Conservation (phyloP, 1,140 invertebrate genomes). For the Leptinotarsa texana region DNA sequence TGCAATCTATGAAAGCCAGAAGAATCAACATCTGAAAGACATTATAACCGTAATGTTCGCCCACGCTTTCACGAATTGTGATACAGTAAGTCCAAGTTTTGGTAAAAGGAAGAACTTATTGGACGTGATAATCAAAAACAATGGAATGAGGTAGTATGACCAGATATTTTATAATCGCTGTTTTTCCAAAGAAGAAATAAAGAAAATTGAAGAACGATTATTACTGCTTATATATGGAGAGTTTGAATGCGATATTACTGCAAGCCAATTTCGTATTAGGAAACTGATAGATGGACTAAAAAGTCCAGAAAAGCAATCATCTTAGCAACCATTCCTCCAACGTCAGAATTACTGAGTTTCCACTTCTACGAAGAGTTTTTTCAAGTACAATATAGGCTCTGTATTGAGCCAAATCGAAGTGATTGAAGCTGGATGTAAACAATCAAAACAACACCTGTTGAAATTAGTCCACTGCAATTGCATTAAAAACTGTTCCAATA, state of each 20-base stretch:
- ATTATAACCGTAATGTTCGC: not conserved
- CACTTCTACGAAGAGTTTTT: not conserved
- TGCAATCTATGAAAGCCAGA: not conserved
- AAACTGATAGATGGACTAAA: not conserved
- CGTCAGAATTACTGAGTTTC: not conserved
- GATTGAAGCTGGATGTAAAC: not conserved
- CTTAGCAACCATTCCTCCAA: not conserved
- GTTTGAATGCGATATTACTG: not conserved
- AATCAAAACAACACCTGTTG: not conserved
- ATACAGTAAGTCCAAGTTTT: not conserved
- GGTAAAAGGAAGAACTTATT: not conserved
- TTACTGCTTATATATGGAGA: not conserved
- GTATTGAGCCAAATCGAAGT: not conserved
- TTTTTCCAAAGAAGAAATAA: not conserved
- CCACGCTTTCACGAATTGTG: not conserved
- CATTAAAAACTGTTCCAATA: no score
- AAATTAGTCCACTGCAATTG: no score
- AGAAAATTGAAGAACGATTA: not conserved
- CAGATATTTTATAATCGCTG: not conserved
- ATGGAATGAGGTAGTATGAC: not conserved
- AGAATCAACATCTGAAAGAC: not conserved
- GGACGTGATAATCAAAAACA: not conserved
- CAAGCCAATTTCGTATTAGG: not conserved
- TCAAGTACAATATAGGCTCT: not conserved
- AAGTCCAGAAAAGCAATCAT: not conserved